Percentiles rank a stretch among this genome's conserved stretches.
Evolutionary conservation across 1,140 invertebrate species (phyloP).

Genomic region (Scaptomyza graminum): DNA sequence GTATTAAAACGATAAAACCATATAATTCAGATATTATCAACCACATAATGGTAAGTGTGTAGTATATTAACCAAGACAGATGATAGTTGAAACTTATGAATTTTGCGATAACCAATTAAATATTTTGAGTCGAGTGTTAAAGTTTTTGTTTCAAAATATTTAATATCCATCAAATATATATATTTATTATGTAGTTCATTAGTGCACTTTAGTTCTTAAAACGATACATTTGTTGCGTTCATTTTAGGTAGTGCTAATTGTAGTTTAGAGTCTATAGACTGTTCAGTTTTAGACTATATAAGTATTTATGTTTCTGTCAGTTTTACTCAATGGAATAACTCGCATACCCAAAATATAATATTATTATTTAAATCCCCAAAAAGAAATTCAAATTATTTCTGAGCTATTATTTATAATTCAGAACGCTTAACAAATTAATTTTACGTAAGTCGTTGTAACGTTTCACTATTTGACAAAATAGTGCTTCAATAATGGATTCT

Average conservation of each 20-base stretch:
- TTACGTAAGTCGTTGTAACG: too few species aligned
- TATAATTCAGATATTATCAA: constrained; percentile 5
- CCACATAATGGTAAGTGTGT: constrained; percentile 44
- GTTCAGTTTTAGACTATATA: background rate
- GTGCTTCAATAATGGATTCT: background rate
- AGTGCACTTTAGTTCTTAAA: constrained; percentile 63
- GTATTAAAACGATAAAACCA: constrained; percentile 9
- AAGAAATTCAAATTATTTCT: too few species aligned
- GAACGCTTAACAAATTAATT: too few species aligned
- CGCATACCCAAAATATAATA: too few species aligned
- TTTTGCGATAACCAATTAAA: background rate
- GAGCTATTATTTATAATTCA: too few species aligned
- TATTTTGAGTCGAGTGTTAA: constrained; percentile 22
- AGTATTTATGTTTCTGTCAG: background rate
- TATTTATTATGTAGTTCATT: constrained; percentile 54
- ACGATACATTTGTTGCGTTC: constrained; percentile 9
- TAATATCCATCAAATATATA: constrained; percentile 15
- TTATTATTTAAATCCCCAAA: too few species aligned
- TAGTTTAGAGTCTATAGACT: constrained; percentile 27
- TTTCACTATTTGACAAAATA: background rate
- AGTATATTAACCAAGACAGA: background rate
- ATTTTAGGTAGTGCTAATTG: constrained; percentile 9
- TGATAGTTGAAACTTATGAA: constrained; percentile 8
- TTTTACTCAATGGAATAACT: background rate
- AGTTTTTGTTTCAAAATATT: constrained; percentile 33